These are phyloP conservation scores for Poecile atricapillus DNA, from an alignment of 2,113 vertebrate species.

Conservation along the genomic window DNA sequence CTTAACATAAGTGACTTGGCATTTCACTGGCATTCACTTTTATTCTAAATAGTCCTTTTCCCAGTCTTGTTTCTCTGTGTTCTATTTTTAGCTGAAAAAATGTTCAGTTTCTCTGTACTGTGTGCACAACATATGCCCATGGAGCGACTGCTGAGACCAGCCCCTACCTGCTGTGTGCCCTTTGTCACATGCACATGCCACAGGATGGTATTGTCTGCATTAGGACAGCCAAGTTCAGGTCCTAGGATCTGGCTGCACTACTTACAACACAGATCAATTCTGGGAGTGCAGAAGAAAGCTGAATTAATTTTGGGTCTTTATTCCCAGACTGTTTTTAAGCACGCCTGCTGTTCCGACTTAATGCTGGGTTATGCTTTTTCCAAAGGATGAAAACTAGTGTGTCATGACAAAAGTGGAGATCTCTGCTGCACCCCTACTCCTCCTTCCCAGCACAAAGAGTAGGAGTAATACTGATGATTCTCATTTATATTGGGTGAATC, in stretches of 20 bases:
- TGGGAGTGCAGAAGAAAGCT: not conserved
- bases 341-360: not conserved
- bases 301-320: not conserved
- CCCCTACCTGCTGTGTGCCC: not conserved
- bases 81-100: not conserved
- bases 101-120: not conserved
- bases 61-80: not conserved
- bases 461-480: slow-evolving; percentile 13
- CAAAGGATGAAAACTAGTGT: not conserved
- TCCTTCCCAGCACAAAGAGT: not conserved
- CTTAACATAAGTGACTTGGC: not conserved
- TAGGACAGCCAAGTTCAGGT: not conserved
- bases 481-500: not conserved
- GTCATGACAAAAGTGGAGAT: not conserved
- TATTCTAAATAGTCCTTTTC: not conserved
- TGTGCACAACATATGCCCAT: not conserved
- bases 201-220: not conserved
- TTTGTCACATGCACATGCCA: not conserved
- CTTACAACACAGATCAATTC: not conserved
- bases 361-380: not conserved
- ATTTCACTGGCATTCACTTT: not conserved
- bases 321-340: not conserved
- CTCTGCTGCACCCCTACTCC: not conserved
- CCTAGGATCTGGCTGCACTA: not conserved
- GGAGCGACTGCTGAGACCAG: not conserved